Base-by-base conservation (phyloP, 1,140 invertebrate species). In the Eupristina koningsbergeri region DNA sequence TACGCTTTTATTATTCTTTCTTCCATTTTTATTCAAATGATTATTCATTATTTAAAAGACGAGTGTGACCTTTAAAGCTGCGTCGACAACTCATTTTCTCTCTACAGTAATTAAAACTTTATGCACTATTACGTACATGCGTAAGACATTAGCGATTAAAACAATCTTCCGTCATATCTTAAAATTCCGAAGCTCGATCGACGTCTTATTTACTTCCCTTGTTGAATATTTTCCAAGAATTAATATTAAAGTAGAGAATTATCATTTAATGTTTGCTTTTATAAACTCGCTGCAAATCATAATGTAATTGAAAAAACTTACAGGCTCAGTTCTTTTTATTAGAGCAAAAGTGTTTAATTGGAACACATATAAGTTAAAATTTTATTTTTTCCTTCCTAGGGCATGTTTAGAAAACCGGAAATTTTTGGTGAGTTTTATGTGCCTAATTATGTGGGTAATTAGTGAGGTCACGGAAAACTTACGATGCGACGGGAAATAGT, bases 361-460 rank as follows among this genome's bases (percentile, higher is more conserved):
- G 26, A n/a, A 15, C 39, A 22, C 13, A 39, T 39, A 76, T 15
- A 76, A 53, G 19, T 15, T 26, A 58, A 8, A 19, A 63, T 82
- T 76, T 77, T 58, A 77, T 76, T 58, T 77, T 76, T 45, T 83
- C 53, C 39, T 69, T n/a, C n/a, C n/a, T n/a, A 34, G 63, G 26
- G 36, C 22, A 31, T 63, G 19, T 9, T 73, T 73, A 71, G 53
- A 22, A 71, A 83, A 41, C 47, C 47, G 36, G 64, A 47, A 36
- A 61, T 6, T 7, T 15, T 22, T 6, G 39, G 45, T 36, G 39
- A 73, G 64, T 80, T 84, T 84, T 74, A 74, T 64, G 58, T n/a
- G 47, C 53, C 41, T 78, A 83, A 83, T 83, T 83, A 78, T 83
- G 61, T 45, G 50, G 64, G 47, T 78, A 83, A 78, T 83, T 78